Percentiles rank a stretch among this genome's conserved stretches.
phyloP scores from a whole-genome alignment of 2,797 vertebrate genomes.

The Hyperoplus immaculatus region DNA sequence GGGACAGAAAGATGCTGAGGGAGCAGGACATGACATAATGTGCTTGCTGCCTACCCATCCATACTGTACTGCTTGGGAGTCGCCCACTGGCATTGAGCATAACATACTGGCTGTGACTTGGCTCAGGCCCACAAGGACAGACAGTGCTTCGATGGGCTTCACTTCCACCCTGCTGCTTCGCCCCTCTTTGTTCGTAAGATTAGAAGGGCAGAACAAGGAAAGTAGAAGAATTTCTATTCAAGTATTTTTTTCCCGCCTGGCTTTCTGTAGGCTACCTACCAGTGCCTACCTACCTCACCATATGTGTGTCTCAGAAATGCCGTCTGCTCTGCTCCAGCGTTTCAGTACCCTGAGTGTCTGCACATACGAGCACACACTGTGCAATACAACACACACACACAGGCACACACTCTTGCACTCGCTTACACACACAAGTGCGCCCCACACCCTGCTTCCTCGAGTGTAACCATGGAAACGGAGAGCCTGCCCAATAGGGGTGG shows the following conservation, averaged over 20 bases:
- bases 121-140: slow-evolving; percentile 44
- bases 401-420: slow-evolving; percentile 17
- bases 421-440: slow-evolving; percentile 12
- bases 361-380: slow-evolving; percentile 37
- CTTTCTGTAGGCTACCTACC: slow-evolving; percentile 12
- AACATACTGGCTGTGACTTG: slow-evolving; percentile 57
- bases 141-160: slow-evolving; percentile 62
- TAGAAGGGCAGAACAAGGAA: slow-evolving; percentile 37
- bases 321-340: slow-evolving; percentile 29
- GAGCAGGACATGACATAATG: slow-evolving; percentile 29
- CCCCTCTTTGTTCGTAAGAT: slow-evolving; percentile 56
- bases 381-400: slow-evolving; percentile 47
- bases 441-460: slow-evolving; percentile 59
- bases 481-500: slow-evolving; percentile 67
- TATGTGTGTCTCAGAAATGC: slow-evolving; percentile 25
- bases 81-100: slow-evolving; percentile 47
- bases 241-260: slow-evolving; percentile 19
- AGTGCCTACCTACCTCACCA: neutral
- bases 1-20: slow-evolving; percentile 22
- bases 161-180: slow-evolving; percentile 63
- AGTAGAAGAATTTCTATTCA: slow-evolving; percentile 32
- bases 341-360: slow-evolving; percentile 38
- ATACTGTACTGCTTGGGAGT: slow-evolving; percentile 50
- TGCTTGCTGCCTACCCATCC: slow-evolving; percentile 58
- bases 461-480: slow-evolving; percentile 82